Evolutionary conservation across 2,113 vertebrate genomes (phyloP), one percentile per base, ranked within the genome.

Genomic region (Menidia beryllina): DNA sequence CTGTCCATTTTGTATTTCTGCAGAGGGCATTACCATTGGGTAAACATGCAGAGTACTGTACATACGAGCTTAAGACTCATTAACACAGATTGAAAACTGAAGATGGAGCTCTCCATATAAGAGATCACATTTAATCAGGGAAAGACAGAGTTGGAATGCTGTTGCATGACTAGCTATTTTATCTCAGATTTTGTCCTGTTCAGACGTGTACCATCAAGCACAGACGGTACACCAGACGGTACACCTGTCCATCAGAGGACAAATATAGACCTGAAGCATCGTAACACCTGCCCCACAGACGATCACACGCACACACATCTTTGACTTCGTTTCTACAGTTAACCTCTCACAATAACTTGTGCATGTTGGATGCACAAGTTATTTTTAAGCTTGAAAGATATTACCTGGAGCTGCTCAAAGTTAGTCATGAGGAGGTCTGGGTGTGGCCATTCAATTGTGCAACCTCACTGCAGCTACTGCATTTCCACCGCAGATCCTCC

Each of bases 391-490:
- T 25, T 20, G 47, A 3, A 12, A 50, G 24, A 60, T 24, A 56
- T 72, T 41, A 24, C 21, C 24, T 6, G 17, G 58, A 58, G 54
- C 67, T 65, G 75, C 53, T 63, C 21, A 58, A 56, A 64, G 69
- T 67, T 72, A 60, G 72, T 62, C 23, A 17, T 45, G n/a, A 68
- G 48, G 57, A 80, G 69, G 56, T 43, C 24, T 53, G 88, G 90
- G 91, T 75, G 91, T 90, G 91, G 86, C 81, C 54, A 47, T 72
- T 19, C 69, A 85, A 84, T 90, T 83, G 75, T 77, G 87, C 87
- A 88, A 88, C 81, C 89, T 91, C 86, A 86, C 82, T 92, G 90
- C 89, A 89, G 89, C 83, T 86, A 79, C 88, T 56, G 81, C 86
- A 91, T 84, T 83, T 85, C 59, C 79, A 84, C 88, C 81, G 79